Percentiles rank a stretch among this genome's conserved stretches.
phyloP scores from a whole-genome alignment of 1,140 invertebrate species.

The Psix sp. region DNA sequence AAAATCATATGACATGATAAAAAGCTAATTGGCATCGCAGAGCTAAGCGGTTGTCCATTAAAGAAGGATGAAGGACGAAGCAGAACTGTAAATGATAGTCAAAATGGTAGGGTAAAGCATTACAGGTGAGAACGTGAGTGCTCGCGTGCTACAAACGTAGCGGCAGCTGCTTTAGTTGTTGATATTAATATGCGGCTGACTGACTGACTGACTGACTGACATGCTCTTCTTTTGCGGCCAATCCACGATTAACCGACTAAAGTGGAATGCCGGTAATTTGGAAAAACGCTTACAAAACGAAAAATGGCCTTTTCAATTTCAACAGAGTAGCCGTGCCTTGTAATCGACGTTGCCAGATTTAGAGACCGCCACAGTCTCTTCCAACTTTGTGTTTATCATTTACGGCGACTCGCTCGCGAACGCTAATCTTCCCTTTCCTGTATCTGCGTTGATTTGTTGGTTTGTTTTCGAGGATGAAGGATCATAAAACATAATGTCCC shows the following conservation, averaged over 20 bases:
- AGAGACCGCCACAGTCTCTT: background rate
- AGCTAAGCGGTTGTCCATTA: slow-evolving; percentile 21
- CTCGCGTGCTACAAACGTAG: slow-evolving; percentile 74
- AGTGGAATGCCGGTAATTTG: slow-evolving; percentile 38
- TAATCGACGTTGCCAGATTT: slow-evolving; percentile 47
- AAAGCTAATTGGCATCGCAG: slow-evolving; percentile 22
- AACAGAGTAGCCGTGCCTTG: slow-evolving; percentile 23
- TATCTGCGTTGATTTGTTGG: too few species aligned
- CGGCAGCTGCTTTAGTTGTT: slow-evolving; percentile 70
- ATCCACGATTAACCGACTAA: slow-evolving; percentile 60
- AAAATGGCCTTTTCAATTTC: slow-evolving; percentile 32
- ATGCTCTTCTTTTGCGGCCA: slow-evolving; percentile 65
- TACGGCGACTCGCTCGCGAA: too few species aligned
- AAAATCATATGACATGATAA: background rate
- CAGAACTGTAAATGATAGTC: slow-evolving; percentile 48
- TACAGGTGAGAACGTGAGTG: slow-evolving; percentile 74
- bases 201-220: slow-evolving; percentile 71
- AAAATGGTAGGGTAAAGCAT: slow-evolving; percentile 65
- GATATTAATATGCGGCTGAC: slow-evolving; percentile 75
- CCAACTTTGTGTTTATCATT: background rate
- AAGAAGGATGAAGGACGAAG: slow-evolving; percentile 43
- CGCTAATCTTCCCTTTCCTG: too few species aligned
- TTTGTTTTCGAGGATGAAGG: background rate
- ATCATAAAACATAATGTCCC: background rate
- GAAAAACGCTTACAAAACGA: slow-evolving; percentile 36